phyloP scores from a whole-genome alignment of 2,888 invertebrate species.

The Xylophagus ater region DNA sequence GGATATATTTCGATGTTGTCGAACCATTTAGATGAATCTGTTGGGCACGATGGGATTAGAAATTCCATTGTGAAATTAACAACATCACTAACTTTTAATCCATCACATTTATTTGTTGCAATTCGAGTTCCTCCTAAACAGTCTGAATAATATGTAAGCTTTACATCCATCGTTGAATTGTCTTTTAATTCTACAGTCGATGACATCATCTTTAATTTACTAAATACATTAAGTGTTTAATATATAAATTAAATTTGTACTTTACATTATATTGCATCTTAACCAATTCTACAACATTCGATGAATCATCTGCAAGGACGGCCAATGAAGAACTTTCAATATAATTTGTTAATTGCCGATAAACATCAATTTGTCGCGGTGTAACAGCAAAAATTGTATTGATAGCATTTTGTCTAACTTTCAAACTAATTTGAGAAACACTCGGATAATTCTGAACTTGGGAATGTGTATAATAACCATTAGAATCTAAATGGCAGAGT shows the following conservation, averaged over 20 bases:
- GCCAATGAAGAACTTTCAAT: constrained; percentile 60
- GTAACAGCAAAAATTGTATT: constrained; percentile 69
- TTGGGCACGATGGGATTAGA: constrained; percentile 69
- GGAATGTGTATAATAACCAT: constrained; percentile 46
- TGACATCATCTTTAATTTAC: constrained; percentile 61
- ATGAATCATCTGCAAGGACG: constrained; percentile 47
- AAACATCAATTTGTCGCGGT: constrained; percentile 33
- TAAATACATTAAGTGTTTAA: not conserved
- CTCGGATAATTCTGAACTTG: constrained; percentile 64
- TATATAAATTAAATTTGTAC: not conserved
- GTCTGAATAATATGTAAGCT: constrained; percentile 66
- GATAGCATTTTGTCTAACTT: constrained; percentile 55
- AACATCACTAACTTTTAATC: constrained; percentile 72
- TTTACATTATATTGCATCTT: constrained; percentile 54
- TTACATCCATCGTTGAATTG: constrained; percentile 62
- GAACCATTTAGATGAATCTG: constrained; percentile 60
- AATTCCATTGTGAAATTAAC: constrained; percentile 64
- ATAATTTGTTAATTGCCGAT: constrained; percentile 44
- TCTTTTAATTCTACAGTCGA: constrained; percentile 80
- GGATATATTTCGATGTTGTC: constrained; percentile 77
- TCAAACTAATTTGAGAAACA: constrained; percentile 51
- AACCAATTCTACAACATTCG: constrained; percentile 58
- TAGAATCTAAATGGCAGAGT: constrained; percentile 48
- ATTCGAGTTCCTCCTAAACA: constrained; percentile 51
- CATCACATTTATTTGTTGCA: constrained; percentile 74